Base-by-base conservation (phyloP, 1,140 invertebrate species). In the Diplogasteroides magnus region DNA sequence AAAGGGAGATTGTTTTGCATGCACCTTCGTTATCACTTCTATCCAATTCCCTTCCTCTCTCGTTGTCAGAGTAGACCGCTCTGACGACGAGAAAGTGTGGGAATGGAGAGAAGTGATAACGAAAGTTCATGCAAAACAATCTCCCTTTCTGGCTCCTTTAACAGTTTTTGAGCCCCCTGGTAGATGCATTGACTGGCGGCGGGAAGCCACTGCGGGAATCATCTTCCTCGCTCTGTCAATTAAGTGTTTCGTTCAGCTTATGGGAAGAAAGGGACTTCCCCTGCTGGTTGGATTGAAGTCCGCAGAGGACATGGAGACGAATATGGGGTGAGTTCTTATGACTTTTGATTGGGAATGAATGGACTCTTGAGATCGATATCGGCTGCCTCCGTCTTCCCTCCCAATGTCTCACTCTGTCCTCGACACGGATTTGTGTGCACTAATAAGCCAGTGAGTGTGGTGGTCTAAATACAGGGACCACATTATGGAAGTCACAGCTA, bases 391-490 rank as follows among this genome's bases (percentile, higher is more conserved):
- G n/a, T 68, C 15, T 67, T 60, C 32, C 70, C 70, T 28, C 64
- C 64, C 31, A 72, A 67, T 23, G 48, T 72, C n/a, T 67, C 70
- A 0, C 66, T 56, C 26, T 72, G 70, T 56, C 48, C 27, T 26
- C 64, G 70, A 31, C 62, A 61, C 14, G 70, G 70, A 48, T 72
- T 72, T 64, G 60, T 59, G 15, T 72, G 70, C 55, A 19, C 31
- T 23, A 62, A 57, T 11, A 29, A 68, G 6, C 28, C 64, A 2
- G 62, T 70, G 23, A 28, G 61, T 48, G 37, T 64, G 28, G 11
- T 64, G n/a, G n/a, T n/a, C n/a, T n/a, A n/a, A n/a, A n/a, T n/a
- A n/a, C n/a, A n/a, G n/a, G n/a, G n/a, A n/a, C n/a, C n/a, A n/a
- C n/a, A n/a, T n/a, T n/a, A n/a, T n/a, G n/a, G n/a, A n/a, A n/a